phyloP scores from a whole-genome alignment of 2,888 invertebrate genomes.

The Rhagonycha fulva region DNA sequence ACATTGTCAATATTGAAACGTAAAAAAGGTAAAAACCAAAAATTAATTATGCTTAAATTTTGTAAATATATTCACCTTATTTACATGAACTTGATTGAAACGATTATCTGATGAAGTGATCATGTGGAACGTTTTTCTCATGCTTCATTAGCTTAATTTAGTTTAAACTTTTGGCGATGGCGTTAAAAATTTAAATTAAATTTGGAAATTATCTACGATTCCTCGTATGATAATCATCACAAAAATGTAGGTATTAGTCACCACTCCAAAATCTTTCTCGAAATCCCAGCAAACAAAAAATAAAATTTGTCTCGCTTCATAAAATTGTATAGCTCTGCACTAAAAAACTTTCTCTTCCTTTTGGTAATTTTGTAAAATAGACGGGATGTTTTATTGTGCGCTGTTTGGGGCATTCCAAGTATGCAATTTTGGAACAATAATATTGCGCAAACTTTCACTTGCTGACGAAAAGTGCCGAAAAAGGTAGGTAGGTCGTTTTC shows the following conservation, averaged over 20 bases:
- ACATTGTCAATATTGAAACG: neutral
- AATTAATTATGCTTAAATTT: neutral
- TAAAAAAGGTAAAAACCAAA: neutral
- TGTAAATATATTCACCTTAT: neutral
- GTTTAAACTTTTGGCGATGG: neutral
- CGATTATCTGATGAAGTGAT: neutral
- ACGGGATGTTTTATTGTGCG: neutral
- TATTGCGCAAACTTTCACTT: neutral
- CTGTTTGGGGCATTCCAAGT: neutral
- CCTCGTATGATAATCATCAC: neutral
- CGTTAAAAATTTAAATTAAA: neutral
- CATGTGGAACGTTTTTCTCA: neutral
- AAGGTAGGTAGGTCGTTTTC: neutral
- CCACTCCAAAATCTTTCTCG: neutral
- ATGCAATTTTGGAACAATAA: neutral
- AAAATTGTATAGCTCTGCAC: neutral
- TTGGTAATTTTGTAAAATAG: neutral
- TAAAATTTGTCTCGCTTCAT: slow-evolving; percentile 9
- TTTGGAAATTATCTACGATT: neutral
- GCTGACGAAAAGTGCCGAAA: neutral
- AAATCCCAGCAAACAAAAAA: neutral
- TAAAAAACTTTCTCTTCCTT: slow-evolving; percentile 35
- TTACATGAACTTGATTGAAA: neutral
- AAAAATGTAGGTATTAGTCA: neutral
- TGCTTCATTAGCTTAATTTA: neutral